Evolutionary conservation across 2,888 invertebrate genomes (phyloP).

Genomic region (Tryphoninae sp.): DNA sequence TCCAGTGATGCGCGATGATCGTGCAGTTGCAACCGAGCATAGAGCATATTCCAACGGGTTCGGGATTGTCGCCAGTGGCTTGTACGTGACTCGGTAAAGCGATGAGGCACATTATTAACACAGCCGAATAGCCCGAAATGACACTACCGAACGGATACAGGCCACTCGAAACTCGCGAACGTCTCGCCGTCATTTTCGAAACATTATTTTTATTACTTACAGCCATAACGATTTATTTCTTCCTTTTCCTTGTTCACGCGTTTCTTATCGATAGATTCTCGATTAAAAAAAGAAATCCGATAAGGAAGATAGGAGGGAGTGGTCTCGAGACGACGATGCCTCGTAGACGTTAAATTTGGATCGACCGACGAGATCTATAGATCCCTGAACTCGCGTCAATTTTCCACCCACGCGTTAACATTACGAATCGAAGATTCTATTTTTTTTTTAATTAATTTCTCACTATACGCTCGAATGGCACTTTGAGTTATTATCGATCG

Average conservation of each 20-base stretch:
- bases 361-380: constrained; percentile 49
- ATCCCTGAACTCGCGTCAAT: constrained; percentile 43
- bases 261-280: constrained; percentile 4
- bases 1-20: constrained; percentile 84
- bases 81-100: constrained; percentile 62
- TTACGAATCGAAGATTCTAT: background rate
- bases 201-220: constrained; percentile 35
- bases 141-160: constrained; percentile 71
- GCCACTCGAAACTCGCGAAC: constrained; percentile 64
- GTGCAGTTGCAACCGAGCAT: constrained; percentile 85
- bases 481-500: constrained; percentile 14
- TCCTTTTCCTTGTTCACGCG: background rate
- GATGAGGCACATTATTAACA: constrained; percentile 70
- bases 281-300: background rate
- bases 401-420: constrained; percentile 33
- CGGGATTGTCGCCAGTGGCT: constrained; percentile 62
- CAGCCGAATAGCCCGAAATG: constrained; percentile 57
- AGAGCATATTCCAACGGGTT: constrained; percentile 82
- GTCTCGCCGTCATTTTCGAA: constrained; percentile 39
- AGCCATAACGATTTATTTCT: constrained; percentile 36
- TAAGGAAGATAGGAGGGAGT: constrained; percentile 19
- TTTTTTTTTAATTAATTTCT: background rate
- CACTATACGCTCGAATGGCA: constrained; percentile 22
- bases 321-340: background rate
- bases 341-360: constrained; percentile 39